Evolutionary conservation across 2,797 vertebrate species (phyloP).

Genomic region (Acipenser transmontanus): DNA sequence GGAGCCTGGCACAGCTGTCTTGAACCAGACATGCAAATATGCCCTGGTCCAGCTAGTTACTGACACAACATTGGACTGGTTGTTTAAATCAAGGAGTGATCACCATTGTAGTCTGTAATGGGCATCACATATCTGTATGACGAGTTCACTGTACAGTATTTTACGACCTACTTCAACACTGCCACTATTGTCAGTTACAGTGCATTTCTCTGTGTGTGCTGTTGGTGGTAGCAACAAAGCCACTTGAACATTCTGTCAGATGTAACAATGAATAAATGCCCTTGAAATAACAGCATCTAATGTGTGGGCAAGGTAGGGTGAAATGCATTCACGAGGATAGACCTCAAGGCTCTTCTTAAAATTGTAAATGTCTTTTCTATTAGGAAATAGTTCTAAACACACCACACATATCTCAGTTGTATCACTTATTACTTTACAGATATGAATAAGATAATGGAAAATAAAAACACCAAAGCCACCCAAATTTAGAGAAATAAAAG

Average conservation of each 20-base stretch:
- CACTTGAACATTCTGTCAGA: neutral
- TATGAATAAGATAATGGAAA: no score
- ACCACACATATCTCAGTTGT: no score
- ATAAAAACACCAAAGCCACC: no score
- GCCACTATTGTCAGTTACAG: constrained; percentile 11
- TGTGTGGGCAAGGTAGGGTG: no score
- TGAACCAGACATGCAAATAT: neutral
- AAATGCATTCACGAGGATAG: no score
- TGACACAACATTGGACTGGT: no score
- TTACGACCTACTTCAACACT: constrained; percentile 7
- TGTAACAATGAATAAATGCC: neutral
- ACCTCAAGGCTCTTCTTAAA: no score
- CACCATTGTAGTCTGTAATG: neutral
- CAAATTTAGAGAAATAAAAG: no score
- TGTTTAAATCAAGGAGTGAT: neutral
- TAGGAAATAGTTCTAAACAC: no score
- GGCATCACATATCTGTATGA: neutral
- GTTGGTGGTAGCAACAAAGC: neutral
- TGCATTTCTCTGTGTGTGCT: neutral
- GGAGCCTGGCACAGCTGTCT: constrained; percentile 17
- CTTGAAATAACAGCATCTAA: no score
- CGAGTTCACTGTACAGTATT: neutral
- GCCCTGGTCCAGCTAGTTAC: neutral
- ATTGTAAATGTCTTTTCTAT: no score
- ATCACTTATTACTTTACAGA: no score